Base-by-base conservation (phyloP, 2,113 vertebrate species). In the Siniperca chuatsi region DNA sequence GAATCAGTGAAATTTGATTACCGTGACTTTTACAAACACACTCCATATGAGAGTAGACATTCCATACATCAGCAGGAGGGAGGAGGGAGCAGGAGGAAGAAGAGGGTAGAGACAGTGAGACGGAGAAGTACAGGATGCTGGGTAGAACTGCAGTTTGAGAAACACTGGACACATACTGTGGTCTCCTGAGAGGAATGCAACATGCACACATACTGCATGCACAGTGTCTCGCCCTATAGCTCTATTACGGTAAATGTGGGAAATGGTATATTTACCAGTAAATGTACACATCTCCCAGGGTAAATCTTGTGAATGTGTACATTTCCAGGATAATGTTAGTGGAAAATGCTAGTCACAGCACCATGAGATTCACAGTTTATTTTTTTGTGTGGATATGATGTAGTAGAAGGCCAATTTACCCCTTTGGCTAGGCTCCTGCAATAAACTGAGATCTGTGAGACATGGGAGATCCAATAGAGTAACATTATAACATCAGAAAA, bases 1-100 rank as follows among this genome's bases (percentile, higher is more conserved):
- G 92, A 93, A 94, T 93, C 91, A 81, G 93, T 81, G 71, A 92
- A 90, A 95, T 94, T 91, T 93, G 91, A 95, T 94, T 95, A 95
- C 72, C 44, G 58, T 94, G 92, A 94, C 92, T 93, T 94, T 95
- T 92, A 94, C 92, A 94, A 94, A 92, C 92, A 94, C 91, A 76
- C 86, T 90, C 87, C 77, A 85, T 92, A 94, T 93, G 90, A 92
- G 91, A 93, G 81, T 65, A 93, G 93, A 95, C 92, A 65, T 89
- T 92, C 87, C 92, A 93, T 95, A 92, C 89, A 94, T 95, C 92
- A 93, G 88, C 61, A 64, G 89, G 81, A 82, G 67, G 64, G 86
- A 44, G n/a, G 68, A 81, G 66, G 79, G 50, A 83, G 87, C 54
- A 23, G 62, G 77, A 84, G 81, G 74, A 82, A 71, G 85, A 87